These are phyloP conservation scores for Prunella fulvescens DNA, from an alignment of 2,113 vertebrate species.

Conservation along the genomic window DNA sequence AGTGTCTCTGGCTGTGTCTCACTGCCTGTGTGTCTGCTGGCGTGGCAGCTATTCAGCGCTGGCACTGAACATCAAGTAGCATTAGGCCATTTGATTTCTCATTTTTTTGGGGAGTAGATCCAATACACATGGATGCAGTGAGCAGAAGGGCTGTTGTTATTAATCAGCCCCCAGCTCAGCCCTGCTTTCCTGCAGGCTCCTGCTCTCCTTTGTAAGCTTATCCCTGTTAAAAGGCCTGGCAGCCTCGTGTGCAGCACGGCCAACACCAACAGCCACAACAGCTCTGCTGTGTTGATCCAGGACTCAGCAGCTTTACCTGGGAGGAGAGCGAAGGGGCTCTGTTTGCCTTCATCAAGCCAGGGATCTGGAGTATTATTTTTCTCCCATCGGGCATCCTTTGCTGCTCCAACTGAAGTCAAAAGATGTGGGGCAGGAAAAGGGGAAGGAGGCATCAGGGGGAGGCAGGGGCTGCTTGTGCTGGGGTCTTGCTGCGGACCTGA, in stretches of 20 bases:
- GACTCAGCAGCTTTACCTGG: constrained; percentile 66
- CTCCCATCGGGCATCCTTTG: neutral
- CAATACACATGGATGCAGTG: neutral
- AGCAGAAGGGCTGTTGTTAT: constrained; percentile 26
- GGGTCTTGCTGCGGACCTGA: neutral
- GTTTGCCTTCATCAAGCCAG: constrained; percentile 22
- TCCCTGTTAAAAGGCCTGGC: constrained; percentile 75
- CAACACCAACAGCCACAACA: constrained; percentile 74
- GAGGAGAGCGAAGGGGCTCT: constrained; percentile 56
- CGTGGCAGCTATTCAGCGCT: neutral
- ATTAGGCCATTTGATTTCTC: constrained; percentile 5
- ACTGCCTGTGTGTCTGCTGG: neutral
- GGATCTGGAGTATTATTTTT: constrained; percentile 5
- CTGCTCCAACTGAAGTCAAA: constrained; percentile 40
- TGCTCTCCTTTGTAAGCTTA: constrained; percentile 62
- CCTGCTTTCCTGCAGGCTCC: constrained; percentile 37
- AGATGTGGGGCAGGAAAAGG: neutral
- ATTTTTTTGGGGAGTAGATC: neutral
- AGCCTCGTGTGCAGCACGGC: neutral
- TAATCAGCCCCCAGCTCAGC: constrained; percentile 1
- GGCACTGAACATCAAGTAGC: neutral
- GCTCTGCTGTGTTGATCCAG: constrained; percentile 68
- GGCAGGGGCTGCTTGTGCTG: rapidly evolving
- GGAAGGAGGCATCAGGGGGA: neutral
- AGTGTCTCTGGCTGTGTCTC: neutral